Conservation (phyloP, 92 coral and sea anemone species). For the Virgularia gustaviana region DNA sequence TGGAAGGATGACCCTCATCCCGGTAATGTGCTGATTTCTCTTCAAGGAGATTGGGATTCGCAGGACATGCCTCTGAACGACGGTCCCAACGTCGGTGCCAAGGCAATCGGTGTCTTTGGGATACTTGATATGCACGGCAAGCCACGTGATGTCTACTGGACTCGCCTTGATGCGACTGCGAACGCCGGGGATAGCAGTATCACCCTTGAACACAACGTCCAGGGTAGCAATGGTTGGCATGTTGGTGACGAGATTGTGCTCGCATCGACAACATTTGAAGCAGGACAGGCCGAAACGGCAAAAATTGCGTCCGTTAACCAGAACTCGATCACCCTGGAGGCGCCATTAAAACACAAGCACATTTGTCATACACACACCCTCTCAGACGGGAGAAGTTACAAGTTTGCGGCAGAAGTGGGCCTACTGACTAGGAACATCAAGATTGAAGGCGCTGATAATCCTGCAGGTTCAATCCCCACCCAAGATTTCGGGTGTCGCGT, state of each 20-base stretch:
- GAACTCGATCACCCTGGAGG: constrained; percentile 54
- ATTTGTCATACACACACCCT: constrained; percentile 43
- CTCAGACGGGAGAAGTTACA: constrained; percentile 53
- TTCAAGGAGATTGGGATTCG: constrained; percentile 73
- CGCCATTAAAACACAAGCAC: constrained; percentile 64
- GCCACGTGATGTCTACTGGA: constrained; percentile 79
- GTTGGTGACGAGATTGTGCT: constrained; percentile 71
- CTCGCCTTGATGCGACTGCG: constrained; percentile 63
- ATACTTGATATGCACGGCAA: constrained; percentile 71
- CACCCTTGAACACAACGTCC: constrained; percentile 34
- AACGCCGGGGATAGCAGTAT: constrained; percentile 56
- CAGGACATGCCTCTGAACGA: constrained; percentile 73
- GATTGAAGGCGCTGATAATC: constrained; percentile 86
- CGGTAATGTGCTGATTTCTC: constrained; percentile 64
- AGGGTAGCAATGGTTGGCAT: constrained; percentile 49
- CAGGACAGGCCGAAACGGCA: constrained; percentile 67
- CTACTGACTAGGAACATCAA: constrained; percentile 83
- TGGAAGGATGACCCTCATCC: constrained; percentile 76
- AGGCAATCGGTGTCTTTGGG: constrained; percentile 72
- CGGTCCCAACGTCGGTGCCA: constrained; percentile 78
- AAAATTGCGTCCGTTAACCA: constrained; percentile 48
- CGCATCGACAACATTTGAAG: constrained; percentile 74
- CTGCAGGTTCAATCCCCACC: constrained; percentile 54
- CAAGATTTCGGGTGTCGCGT: constrained; percentile 83
- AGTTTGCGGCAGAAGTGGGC: constrained; percentile 78